Percentiles rank a stretch among this genome's conserved stretches.
Evolutionary conservation across 2,888 invertebrate species (phyloP).

Genomic region (Peribatodes rhomboidaria): DNA sequence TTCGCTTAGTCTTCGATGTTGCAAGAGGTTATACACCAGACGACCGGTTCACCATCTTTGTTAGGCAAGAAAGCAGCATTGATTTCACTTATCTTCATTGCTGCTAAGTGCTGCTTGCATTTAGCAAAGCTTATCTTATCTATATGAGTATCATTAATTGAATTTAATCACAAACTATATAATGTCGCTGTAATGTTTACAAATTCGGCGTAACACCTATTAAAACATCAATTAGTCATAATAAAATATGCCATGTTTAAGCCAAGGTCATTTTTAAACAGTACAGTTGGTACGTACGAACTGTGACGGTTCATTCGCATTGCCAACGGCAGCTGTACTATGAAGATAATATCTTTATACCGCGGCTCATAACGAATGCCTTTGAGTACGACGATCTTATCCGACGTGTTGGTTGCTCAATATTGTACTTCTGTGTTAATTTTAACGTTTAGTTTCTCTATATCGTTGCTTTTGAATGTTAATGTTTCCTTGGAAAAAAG

Average conservation of each 20-base stretch:
- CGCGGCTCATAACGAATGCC: constrained; percentile 56
- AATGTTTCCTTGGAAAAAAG: not conserved
- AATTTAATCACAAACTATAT: not conserved
- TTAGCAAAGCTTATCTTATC: not conserved
- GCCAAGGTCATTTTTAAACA: constrained; percentile 53
- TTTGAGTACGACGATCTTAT: constrained; percentile 65
- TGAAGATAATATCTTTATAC: constrained; percentile 63
- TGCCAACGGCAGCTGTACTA: constrained; percentile 52
- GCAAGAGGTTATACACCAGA: constrained; percentile 65
- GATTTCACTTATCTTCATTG: constrained; percentile 50
- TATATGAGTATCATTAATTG: not conserved
- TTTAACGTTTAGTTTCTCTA: constrained; percentile 9
- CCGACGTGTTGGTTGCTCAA: constrained; percentile 47
- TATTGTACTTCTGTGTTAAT: constrained; percentile 39
- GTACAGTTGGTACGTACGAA: constrained; percentile 38
- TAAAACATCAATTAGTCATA: constrained; percentile 36
- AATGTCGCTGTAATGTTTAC: not conserved
- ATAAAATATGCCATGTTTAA: constrained; percentile 53
- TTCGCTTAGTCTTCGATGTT: constrained; percentile 48
- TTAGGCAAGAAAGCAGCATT: constrained; percentile 51
- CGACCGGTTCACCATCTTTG: constrained; percentile 57
- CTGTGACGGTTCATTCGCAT: constrained; percentile 62
- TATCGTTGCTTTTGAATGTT: not conserved
- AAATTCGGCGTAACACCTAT: constrained; percentile 6
- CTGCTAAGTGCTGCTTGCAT: constrained; percentile 2